Percentiles rank a stretch among this genome's conserved stretches.
These are phyloP conservation scores for Unio delphinus DNA, from an alignment of 2,888 invertebrate species.

Conservation along the genomic window DNA sequence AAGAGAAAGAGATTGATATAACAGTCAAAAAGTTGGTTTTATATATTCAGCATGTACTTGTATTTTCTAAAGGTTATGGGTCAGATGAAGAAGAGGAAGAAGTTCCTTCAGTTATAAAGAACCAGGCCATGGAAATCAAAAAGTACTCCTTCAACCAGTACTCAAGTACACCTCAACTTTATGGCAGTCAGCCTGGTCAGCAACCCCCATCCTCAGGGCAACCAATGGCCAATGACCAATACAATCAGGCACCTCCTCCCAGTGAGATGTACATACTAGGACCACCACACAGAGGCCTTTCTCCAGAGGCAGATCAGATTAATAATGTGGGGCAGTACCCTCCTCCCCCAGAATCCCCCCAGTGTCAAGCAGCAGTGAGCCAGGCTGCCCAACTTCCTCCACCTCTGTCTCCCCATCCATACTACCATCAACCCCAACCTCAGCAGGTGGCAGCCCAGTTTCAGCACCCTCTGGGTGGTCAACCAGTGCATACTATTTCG, in stretches of 20 bases:
- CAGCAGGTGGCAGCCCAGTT: conserved; percentile 5
- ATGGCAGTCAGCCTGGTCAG: conserved; percentile 14
- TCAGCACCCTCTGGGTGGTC: conserved; percentile 8
- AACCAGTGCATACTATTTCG: conserved; percentile 2
- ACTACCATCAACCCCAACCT: conserved; percentile 13
- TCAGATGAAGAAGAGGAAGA: conserved; percentile 44
- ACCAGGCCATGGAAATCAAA: conserved; percentile 35
- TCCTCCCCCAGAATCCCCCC: background rate
- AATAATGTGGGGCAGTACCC: conserved; percentile 3
- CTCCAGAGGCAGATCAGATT: background rate
- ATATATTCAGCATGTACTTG: too few species aligned
- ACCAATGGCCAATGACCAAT: conserved; percentile 1
- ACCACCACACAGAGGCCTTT: conserved; percentile 3
- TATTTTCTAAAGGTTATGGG: conserved; percentile 5
- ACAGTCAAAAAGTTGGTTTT: too few species aligned
- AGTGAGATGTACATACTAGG: conserved; percentile 3
- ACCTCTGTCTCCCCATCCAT: conserved; percentile 8
- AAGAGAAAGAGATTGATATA: too few species aligned
- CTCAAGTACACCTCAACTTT: conserved; percentile 43
- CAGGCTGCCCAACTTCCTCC: background rate
- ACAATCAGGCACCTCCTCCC: background rate
- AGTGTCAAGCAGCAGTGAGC: background rate
- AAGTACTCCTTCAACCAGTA: conserved; percentile 49
- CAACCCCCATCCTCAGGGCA: background rate
- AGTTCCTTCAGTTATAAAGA: conserved; percentile 35